phyloP scores from a whole-genome alignment of 1,140 invertebrate species.

The Helicoverpa zea region DNA sequence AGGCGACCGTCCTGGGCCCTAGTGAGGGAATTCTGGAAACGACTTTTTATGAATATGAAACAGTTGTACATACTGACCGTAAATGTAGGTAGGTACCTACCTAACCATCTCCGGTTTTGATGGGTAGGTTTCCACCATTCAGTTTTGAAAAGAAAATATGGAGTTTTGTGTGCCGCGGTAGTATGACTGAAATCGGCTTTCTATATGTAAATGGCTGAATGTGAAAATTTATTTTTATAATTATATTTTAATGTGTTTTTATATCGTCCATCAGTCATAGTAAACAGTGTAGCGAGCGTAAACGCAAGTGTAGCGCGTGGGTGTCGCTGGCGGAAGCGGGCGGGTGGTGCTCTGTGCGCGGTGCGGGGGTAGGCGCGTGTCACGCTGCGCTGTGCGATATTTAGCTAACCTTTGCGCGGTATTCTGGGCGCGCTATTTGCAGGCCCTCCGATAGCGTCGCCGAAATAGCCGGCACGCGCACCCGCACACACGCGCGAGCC shows the following conservation, averaged over 20 bases:
- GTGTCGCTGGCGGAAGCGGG: constrained; percentile 15
- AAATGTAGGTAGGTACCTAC: no score
- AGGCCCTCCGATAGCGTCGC: constrained; percentile 55
- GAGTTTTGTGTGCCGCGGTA: no score
- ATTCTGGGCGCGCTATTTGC: constrained; percentile 69
- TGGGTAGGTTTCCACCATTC: no score
- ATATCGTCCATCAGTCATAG: neutral
- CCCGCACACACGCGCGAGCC: neutral
- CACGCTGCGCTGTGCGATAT: constrained; percentile 52
- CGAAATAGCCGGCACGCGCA: constrained; percentile 59
- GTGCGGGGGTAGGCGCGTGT: constrained; percentile 16
- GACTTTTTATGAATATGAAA: no score
- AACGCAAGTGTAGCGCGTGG: constrained; percentile 9
- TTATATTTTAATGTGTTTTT: neutral
- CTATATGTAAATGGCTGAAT: no score
- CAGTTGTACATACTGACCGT: no score
- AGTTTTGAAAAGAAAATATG: no score
- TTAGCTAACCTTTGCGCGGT: constrained; percentile 66
- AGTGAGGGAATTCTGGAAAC: no score
- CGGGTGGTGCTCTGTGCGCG: neutral
- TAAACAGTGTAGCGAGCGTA: constrained; percentile 17
- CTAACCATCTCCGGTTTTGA: no score
- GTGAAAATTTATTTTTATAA: no score
- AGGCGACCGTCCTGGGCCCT: no score
- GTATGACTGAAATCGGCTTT: no score